Percentiles rank a stretch among this genome's conserved stretches.
These are phyloP conservation scores for Melikaiella ostensackeni DNA, from an alignment of 2,888 invertebrate genomes.

Conservation along the genomic window DNA sequence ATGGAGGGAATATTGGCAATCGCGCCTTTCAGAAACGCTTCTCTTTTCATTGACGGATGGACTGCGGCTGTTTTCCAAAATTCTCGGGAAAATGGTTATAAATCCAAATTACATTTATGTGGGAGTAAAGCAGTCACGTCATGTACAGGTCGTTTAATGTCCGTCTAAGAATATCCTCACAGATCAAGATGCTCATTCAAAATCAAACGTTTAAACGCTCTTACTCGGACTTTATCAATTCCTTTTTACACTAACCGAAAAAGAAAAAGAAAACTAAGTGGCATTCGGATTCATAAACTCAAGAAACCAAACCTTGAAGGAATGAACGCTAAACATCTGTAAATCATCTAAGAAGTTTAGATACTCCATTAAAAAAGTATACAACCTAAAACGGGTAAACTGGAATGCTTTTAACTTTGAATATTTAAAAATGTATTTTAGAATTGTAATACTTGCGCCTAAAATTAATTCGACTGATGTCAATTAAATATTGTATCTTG, in stretches of 20 bases:
- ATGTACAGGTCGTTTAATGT: constrained; percentile 1
- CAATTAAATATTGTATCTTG: too few species aligned
- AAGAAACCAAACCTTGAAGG: too few species aligned
- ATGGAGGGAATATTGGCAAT: constrained; percentile 9
- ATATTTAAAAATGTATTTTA: too few species aligned
- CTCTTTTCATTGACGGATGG: constrained; percentile 56
- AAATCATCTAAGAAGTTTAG: too few species aligned
- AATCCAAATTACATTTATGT: constrained; percentile 57
- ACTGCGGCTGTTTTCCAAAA: constrained; percentile 57
- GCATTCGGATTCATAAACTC: too few species aligned
- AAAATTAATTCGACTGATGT: too few species aligned
- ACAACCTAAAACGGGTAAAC: too few species aligned
- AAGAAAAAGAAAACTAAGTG: too few species aligned
- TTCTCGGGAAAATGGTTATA: constrained; percentile 56
- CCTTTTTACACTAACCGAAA: background rate
- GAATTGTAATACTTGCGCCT: too few species aligned
- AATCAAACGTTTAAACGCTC: constrained; percentile 19
- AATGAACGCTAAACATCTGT: too few species aligned
- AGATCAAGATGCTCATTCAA: constrained; percentile 22
- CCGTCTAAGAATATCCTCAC: constrained; percentile 25
- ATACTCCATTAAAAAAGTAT: too few species aligned
- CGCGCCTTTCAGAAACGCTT: constrained; percentile 32
- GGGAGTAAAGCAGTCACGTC: constrained; percentile 28
- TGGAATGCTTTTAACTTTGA: too few species aligned
- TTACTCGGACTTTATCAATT: constrained; percentile 8